These are phyloP conservation scores for Cheilinus undulatus DNA, from an alignment of 2,113 vertebrate genomes.

Conservation along the genomic window DNA sequence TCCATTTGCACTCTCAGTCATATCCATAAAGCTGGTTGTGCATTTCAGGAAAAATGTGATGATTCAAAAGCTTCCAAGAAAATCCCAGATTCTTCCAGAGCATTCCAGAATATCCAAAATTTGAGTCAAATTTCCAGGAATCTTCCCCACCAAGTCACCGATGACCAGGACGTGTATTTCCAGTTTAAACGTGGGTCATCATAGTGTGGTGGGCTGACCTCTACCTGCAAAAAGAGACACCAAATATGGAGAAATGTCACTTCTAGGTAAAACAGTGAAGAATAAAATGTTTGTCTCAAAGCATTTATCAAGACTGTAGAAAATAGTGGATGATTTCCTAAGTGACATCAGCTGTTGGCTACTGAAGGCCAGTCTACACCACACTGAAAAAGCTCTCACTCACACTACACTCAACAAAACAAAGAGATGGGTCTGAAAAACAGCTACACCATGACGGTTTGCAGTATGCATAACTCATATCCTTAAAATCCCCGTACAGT, in stretches of 20 bases:
- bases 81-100: constrained; percentile 33
- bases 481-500: too few species aligned
- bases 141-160: constrained; percentile 14
- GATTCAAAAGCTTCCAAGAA: constrained; percentile 5
- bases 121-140: constrained; percentile 24
- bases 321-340: too few species aligned
- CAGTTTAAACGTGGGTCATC: constrained; percentile 72
- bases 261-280: neutral
- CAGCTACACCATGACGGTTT: too few species aligned
- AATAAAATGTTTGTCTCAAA: neutral
- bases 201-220: constrained; percentile 96
- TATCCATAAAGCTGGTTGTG: constrained; percentile 48
- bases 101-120: constrained; percentile 5
- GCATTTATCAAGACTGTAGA: neutral
- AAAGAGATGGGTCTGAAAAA: too few species aligned
- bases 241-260: neutral
- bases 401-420: too few species aligned
- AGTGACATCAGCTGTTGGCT: too few species aligned
- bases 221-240: constrained; percentile 84
- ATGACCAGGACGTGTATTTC: constrained; percentile 4
- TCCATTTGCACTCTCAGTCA: constrained; percentile 35
- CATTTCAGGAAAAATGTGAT: constrained; percentile 19
- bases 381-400: too few species aligned
- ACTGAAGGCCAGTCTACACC: too few species aligned
- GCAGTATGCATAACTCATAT: too few species aligned